Conservation (phyloP, 2,797 vertebrate species). For the Peromyscus eremicus region DNA sequence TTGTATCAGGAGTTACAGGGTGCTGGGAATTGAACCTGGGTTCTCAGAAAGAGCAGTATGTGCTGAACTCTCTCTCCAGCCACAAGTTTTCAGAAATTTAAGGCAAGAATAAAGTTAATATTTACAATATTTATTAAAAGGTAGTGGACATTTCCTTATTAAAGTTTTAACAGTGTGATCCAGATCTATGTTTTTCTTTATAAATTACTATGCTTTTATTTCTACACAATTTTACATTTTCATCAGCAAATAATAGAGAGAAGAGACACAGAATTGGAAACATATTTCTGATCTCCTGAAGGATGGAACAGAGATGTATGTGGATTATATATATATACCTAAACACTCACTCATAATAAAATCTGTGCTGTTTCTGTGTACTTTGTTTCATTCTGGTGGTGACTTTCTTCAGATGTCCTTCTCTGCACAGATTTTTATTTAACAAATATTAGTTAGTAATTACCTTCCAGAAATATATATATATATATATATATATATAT, state of each 20-base stretch:
- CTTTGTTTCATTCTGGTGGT: neutral
- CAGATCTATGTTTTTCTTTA: neutral
- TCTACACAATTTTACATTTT: neutral
- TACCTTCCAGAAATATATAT: too few relatives aligned
- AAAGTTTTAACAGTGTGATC: neutral
- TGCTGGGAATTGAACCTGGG: neutral
- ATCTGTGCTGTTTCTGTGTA: neutral
- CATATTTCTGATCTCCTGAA: neutral
- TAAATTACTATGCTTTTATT: neutral
- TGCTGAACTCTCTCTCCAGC: neutral
- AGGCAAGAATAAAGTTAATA: neutral
- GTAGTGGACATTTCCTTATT: neutral
- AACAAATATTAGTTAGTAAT: neutral
- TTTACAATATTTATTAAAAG: neutral
- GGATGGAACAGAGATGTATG: neutral
- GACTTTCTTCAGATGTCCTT: neutral
- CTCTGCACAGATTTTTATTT: neutral
- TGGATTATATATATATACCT: too few relatives aligned
- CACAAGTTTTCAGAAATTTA: neutral
- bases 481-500: too few relatives aligned
- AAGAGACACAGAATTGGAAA: neutral
- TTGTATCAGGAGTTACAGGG: neutral
- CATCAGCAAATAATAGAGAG: neutral
- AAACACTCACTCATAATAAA: neutral
- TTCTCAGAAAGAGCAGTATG: neutral